Percentiles rank a stretch among this genome's conserved stretches.
phyloP scores from a whole-genome alignment of 2,797 vertebrate species.

The Stomatorhinus walkeri region DNA sequence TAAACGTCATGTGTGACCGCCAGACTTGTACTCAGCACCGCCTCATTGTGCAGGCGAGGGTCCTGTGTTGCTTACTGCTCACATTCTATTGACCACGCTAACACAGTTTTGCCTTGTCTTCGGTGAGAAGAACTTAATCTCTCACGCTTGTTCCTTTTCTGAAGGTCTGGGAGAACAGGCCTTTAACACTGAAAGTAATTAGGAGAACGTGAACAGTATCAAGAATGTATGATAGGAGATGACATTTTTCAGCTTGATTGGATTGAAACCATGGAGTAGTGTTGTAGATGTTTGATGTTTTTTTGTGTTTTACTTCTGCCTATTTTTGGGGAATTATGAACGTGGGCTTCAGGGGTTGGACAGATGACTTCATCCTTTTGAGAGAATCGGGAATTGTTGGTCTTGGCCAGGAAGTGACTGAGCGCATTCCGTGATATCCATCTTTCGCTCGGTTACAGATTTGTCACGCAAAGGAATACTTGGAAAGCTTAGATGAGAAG shows the following conservation, averaged over 20 bases:
- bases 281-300: neutral
- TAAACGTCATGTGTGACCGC: neutral
- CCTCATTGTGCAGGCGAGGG: neutral
- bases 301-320: neutral
- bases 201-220: neutral
- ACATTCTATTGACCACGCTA: neutral
- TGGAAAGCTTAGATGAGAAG: slow-evolving; percentile 8
- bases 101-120: neutral
- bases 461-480: neutral
- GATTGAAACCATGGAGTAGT: neutral
- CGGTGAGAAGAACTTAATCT: neutral
- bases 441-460: neutral
- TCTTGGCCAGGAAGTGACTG: neutral
- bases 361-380: neutral
- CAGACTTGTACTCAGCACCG: neutral
- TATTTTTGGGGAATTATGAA: neutral
- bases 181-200: neutral
- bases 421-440: neutral
- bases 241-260: neutral
- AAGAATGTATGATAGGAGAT: neutral
- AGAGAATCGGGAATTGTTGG: neutral
- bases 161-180: neutral
- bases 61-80: neutral
- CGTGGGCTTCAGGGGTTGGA: neutral
- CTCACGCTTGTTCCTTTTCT: neutral